phyloP scores from a whole-genome alignment of 2,797 vertebrate genomes.

The Fistularia tabacaria region DNA sequence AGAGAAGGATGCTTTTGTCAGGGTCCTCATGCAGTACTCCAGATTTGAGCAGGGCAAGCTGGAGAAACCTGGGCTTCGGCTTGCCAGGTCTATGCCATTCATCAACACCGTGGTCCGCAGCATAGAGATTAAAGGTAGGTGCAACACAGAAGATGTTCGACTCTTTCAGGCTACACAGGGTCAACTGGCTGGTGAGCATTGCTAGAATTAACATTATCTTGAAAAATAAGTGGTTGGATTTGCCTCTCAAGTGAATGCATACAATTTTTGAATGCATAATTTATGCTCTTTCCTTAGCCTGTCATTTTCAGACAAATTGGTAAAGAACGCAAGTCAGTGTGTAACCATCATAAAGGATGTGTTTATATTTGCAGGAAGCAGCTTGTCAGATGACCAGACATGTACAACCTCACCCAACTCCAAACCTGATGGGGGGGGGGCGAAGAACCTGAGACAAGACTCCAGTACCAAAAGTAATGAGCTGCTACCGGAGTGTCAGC shows the following conservation, averaged over 20 bases:
- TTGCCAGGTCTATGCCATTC: conserved; percentile 89
- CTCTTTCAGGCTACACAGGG: conserved; percentile 32
- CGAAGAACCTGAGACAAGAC: conserved; percentile 77
- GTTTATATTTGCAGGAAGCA: conserved; percentile 71
- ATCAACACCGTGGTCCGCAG: conserved; percentile 65
- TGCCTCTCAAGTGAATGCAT: no score
- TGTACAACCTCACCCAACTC: conserved; percentile 33
- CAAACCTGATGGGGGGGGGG: conserved; percentile 34
- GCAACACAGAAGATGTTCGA: conserved; percentile 3
- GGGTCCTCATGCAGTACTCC: conserved; percentile 91
- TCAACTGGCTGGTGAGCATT: conserved; percentile 61
- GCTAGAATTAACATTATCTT: no score
- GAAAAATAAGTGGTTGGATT: no score
- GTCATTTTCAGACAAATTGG: no score
- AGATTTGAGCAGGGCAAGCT: conserved; percentile 80
- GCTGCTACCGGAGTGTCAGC: conserved; percentile 16
- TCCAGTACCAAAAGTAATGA: conserved; percentile 83
- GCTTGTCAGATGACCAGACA: conserved; percentile 77
- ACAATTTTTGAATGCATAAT: no score
- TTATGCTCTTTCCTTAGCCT: no score
- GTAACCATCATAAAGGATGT: conserved; percentile 51
- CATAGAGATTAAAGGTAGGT: conserved; percentile 75
- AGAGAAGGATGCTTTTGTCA: conserved; percentile 95
- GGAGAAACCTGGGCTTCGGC: conserved; percentile 80
- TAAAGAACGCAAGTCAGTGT: conserved; percentile 29